phyloP scores from a whole-genome alignment of 2,113 vertebrate species.

The Peromyscus californicus region DNA sequence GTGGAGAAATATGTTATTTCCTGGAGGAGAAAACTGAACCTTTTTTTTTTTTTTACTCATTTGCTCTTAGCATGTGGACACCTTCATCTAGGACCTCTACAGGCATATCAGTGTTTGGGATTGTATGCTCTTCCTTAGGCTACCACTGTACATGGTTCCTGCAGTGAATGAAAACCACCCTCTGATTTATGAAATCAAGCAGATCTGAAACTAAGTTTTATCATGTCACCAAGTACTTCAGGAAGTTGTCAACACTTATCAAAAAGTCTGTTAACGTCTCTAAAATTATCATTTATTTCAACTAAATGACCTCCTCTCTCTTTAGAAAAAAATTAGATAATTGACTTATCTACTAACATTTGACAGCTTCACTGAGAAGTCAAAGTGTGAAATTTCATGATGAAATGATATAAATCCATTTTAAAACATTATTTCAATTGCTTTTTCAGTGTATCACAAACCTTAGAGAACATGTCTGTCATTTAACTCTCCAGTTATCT shows the following conservation, averaged over 20 bases:
- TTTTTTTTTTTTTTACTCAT: not conserved
- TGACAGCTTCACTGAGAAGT: not conserved
- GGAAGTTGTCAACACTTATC: not conserved
- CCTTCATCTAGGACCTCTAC: not conserved
- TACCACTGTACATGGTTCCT: not conserved
- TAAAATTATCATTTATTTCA: not conserved
- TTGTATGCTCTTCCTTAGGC: not conserved
- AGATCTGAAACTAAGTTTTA: not conserved
- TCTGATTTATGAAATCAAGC: not conserved
- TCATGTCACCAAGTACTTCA: not conserved
- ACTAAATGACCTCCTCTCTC: constrained; percentile 7
- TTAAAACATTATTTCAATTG: not conserved
- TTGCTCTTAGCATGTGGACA: not conserved
- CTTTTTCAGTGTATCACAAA: not conserved
- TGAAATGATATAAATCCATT: not conserved
- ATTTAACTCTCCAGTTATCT: not conserved
- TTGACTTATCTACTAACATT: not conserved
- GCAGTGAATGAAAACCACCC: not conserved
- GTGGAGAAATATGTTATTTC: not conserved
- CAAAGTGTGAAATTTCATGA: not conserved
- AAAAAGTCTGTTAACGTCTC: not conserved
- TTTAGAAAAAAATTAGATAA: not conserved
- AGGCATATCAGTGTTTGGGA: not conserved
- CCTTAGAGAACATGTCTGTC: not conserved
- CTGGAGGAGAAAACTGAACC: not conserved